Conservation (phyloP, 92 coral and sea anemone species). For the Epizoanthus rinbou region DNA sequence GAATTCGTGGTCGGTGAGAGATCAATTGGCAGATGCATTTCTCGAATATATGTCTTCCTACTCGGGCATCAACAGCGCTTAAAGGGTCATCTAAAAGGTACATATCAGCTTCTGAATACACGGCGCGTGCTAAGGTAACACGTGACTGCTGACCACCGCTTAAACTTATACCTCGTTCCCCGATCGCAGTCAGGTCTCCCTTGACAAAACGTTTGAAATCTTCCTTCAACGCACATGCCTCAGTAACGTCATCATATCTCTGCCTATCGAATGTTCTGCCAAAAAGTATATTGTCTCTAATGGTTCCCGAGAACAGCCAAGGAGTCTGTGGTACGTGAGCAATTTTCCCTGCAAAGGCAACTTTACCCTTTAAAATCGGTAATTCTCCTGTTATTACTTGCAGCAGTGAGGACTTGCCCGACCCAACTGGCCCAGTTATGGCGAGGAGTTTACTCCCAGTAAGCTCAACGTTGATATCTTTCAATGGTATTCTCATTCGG, state of each 20-base stretch:
- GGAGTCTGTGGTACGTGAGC: slow-evolving; percentile 34
- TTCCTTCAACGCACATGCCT: slow-evolving; percentile 26
- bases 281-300: slow-evolving; percentile 24
- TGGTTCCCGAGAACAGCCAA: slow-evolving; percentile 22
- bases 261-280: slow-evolving; percentile 12
- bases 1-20: slow-evolving; percentile 36
- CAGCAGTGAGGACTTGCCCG: slow-evolving; percentile 31
- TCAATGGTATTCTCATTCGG: slow-evolving; percentile 27
- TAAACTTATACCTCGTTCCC: slow-evolving; percentile 28
- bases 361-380: slow-evolving; percentile 18
- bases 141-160: slow-evolving; percentile 36
- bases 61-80: slow-evolving; percentile 8
- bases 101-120: slow-evolving; percentile 25
- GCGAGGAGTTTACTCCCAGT: slow-evolving; percentile 20
- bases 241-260: slow-evolving; percentile 22
- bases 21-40: slow-evolving; percentile 33
- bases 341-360: slow-evolving; percentile 3
- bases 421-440: slow-evolving; percentile 31
- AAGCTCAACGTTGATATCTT: slow-evolving; percentile 9
- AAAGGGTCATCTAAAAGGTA: slow-evolving; percentile 34
- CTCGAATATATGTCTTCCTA: slow-evolving; percentile 22
- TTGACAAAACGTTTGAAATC: slow-evolving; percentile 18
- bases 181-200: slow-evolving; percentile 15
- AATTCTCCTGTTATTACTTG: slow-evolving; percentile 33
- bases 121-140: slow-evolving; percentile 21